These are phyloP conservation scores for Mimumesa dahlbomi DNA, from an alignment of 2,888 invertebrate genomes.

Conservation along the genomic window DNA sequence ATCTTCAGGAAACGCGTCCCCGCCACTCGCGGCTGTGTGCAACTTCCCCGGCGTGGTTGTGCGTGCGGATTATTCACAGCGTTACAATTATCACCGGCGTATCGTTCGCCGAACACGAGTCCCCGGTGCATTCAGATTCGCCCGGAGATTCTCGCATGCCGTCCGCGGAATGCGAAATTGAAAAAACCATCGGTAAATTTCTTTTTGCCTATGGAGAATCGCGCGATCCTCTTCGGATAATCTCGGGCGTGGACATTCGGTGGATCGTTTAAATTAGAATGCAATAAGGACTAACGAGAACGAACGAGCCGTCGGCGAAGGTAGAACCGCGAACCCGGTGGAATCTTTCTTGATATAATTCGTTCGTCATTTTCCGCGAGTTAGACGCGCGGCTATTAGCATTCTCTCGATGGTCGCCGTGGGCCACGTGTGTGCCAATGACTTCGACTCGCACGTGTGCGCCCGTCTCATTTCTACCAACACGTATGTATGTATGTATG, in stretches of 20 bases:
- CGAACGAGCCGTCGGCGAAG: neutral
- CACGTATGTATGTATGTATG: too few relatives aligned
- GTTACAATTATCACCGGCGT: neutral
- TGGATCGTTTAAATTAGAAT: too few relatives aligned
- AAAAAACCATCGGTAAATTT: neutral
- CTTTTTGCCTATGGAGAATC: neutral
- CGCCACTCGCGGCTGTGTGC: constrained; percentile 31
- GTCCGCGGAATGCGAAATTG: neutral
- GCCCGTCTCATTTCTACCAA: constrained; percentile 51
- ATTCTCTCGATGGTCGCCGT: constrained; percentile 42
- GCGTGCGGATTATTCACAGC: too few relatives aligned
- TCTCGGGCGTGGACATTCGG: too few relatives aligned
- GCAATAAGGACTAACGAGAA: neutral
- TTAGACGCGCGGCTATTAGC: constrained; percentile 41
- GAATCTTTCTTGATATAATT: constrained; percentile 32
- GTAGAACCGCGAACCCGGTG: neutral
- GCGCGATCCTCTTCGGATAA: too few relatives aligned
- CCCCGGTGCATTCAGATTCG: too few relatives aligned
- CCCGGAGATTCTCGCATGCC: too few relatives aligned
- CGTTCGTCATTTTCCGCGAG: constrained; percentile 42
- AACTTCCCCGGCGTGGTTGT: neutral
- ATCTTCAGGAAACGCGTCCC: constrained; percentile 56
- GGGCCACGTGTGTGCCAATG: constrained; percentile 33
- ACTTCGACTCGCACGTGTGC: constrained; percentile 16
- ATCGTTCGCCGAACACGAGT: too few relatives aligned